Evolutionary conservation across 2,888 invertebrate genomes (phyloP).

Genomic region (Dyspetes luteomarginatus): DNA sequence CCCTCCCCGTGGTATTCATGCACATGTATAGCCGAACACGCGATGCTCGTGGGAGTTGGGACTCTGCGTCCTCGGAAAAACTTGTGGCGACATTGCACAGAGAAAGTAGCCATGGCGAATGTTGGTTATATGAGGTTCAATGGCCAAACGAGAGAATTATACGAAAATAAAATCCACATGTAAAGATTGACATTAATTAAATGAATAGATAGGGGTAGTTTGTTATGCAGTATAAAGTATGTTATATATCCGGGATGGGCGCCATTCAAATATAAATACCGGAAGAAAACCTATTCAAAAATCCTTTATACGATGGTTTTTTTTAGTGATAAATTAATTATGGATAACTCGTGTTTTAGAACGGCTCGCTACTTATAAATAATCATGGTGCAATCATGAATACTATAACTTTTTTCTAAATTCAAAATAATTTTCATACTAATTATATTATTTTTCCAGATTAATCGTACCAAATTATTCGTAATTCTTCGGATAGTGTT

Average conservation of each 20-base stretch:
- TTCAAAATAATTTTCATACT: too few relatives aligned
- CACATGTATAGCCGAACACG: constrained; percentile 26
- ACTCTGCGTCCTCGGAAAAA: constrained; percentile 55
- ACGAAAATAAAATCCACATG: constrained; percentile 28
- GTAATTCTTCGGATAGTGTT: too few relatives aligned
- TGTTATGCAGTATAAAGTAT: not conserved
- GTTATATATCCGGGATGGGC: too few relatives aligned
- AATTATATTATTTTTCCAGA: too few relatives aligned
- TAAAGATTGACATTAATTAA: not conserved
- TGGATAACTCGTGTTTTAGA: not conserved
- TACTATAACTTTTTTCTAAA: too few relatives aligned
- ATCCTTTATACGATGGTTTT: not conserved
- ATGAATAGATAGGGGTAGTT: not conserved
- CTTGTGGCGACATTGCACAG: constrained; percentile 50
- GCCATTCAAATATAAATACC: not conserved
- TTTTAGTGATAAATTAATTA: not conserved
- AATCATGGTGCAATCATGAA: too few relatives aligned
- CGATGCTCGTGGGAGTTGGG: constrained; percentile 57
- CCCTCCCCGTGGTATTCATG: not conserved
- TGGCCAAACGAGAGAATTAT: constrained; percentile 43
- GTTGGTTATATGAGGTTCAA: constrained; percentile 50
- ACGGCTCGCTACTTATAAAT: too few relatives aligned
- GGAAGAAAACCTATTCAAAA: too few relatives aligned
- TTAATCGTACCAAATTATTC: too few relatives aligned
- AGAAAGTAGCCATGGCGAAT: constrained; percentile 59